Conservation (phyloP, 2,888 invertebrate species). For the Acleris sparsana region DNA sequence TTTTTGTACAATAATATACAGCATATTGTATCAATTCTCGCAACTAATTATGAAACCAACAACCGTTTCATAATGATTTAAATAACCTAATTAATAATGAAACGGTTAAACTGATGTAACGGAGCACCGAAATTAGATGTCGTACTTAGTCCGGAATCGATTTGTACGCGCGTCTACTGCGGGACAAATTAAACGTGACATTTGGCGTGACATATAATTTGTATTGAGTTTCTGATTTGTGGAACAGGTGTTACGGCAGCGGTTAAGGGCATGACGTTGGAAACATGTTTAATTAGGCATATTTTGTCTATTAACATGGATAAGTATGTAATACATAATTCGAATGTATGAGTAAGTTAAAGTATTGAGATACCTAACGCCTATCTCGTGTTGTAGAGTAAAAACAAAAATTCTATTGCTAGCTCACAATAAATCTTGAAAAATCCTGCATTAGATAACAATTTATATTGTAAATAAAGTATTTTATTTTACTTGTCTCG, state of each 20-base stretch:
- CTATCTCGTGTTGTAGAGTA: too few relatives aligned
- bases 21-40: not conserved
- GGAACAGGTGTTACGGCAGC: slow-evolving; percentile 3
- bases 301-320: too few relatives aligned
- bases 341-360: too few relatives aligned
- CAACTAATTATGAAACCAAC: not conserved
- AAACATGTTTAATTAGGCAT: too few relatives aligned
- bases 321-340: too few relatives aligned
- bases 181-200: slow-evolving; percentile 19
- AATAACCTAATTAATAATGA: slow-evolving; percentile 10
- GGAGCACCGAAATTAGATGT: slow-evolving; percentile 7
- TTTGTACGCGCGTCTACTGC: slow-evolving; percentile 21
- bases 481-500: not conserved
- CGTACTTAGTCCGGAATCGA: slow-evolving; percentile 13
- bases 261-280: not conserved
- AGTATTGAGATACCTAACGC: too few relatives aligned
- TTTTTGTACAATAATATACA: too few relatives aligned
- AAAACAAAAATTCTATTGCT: too few relatives aligned
- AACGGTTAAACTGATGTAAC: not conserved
- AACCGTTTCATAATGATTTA: slow-evolving; percentile 2
- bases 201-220: slow-evolving; percentile 18
- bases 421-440: too few relatives aligned
- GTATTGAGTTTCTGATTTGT: slow-evolving; percentile 19
- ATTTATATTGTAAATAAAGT: too few relatives aligned
- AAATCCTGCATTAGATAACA: too few relatives aligned